Evolutionary conservation across 2,113 vertebrate genomes (phyloP), one percentile per base, ranked within the genome.

Genomic region (Grantiella picta): DNA sequence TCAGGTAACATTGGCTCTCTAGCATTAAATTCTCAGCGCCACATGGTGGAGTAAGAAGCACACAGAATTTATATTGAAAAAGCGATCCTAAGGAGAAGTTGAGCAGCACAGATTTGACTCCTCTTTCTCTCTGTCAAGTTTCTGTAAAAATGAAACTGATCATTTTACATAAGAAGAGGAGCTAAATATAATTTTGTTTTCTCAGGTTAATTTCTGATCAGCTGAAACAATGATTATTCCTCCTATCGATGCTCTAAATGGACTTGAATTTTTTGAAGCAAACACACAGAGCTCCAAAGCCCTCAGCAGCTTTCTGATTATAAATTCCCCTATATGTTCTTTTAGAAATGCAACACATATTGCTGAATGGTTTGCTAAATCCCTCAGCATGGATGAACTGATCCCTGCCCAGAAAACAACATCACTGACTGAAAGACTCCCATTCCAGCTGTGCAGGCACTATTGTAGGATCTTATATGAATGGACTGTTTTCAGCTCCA

Each of bases 1-100:
- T 38, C 33, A 24, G 33, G 15, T 59, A 19, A 53, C 71, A 64
- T 9, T 28, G 42, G 60, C 73, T 93, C 38, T 90, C 57, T 12
- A 91, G 96, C 85, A 96, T 53, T 97, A 89, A 95, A 94, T 76
- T 44, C 57, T 72, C 70, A 94, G 40, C 19, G 9, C 98, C 98
- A 98, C 98, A 98, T 4, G 98, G 98, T 98, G 98, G 98, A 96
- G 97, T 56, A 95, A 97, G 95, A 96, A 69, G 81, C 92, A 91
- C 96, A 96, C 44, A 92, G 89, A 97, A 97, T 70, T 63, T 57
- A 27, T 9, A 42, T 47, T 72, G 42, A 87, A 71, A 78, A 96
- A 79, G 60, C 47, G 44, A 94, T 82, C 19, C 19, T 57, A 90
- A 83, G 82, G 11, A 65, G 38, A 80, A 73, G 24, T 27, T 53